Base-by-base conservation (phyloP, 2,113 vertebrate genomes). In the Leptobrachium leishanense region DNA sequence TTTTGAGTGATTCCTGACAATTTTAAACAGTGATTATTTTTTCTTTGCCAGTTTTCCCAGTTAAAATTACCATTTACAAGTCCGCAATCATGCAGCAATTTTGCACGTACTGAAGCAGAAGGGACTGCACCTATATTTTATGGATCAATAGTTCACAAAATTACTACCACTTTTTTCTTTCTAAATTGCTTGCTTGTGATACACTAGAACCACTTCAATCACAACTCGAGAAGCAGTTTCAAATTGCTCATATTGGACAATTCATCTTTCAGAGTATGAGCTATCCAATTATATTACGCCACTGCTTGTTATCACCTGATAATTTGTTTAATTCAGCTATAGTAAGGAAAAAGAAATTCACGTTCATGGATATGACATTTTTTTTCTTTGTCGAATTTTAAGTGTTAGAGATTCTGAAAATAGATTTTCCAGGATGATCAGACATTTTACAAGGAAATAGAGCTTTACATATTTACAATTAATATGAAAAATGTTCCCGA, bases 131-230 rank as follows among this genome's bases (percentile, higher is more conserved):
- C 50, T 66, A 66, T 62, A 75, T 66, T 65, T 65, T 75, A 66
- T 50, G 74, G 63, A 75, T 75, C 74, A 75, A 75, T 75, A 75
- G 62, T 53, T 65, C 64, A 75, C 62, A 66, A 75, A 75, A 75
- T 66, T 59, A 75, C 72, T 62, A 59, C 72, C 72, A 74, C 46
- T 50, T 74, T 74, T 74, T 64, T 43, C 63, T 43, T 43, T 74
- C 63, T 75, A 66, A 75, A 75, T 75, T 75, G 74, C 74, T 75
- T 75, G 74, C 74, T 75, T 75, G 40, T 75, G 62, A 75, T 75
- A 75, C 62, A 75, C 62, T 75, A 66, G 74, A 75, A 53, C 74
- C 46, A 75, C 74, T 75, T 75, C 74, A 66, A 75, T 75, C 62
- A 75, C 43, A 59, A 65, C 63, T 66, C 62, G 66, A 75, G 62